Evolutionary conservation across 2,888 invertebrate genomes (phyloP), one percentile per base, ranked within the genome.

Genomic region (Mycalesis mineus): DNA sequence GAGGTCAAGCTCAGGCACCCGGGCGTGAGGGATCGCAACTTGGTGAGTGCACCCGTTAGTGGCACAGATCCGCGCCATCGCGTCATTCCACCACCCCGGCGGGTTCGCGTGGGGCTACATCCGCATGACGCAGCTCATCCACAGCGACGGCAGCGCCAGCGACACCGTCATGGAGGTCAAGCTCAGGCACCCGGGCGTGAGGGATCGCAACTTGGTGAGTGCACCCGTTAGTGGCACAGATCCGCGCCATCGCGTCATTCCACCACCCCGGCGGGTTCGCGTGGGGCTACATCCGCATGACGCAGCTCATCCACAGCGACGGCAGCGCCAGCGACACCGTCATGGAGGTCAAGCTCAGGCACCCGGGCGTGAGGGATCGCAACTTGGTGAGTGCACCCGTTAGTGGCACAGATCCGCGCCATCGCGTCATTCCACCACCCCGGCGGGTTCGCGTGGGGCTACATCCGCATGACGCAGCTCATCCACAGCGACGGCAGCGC

Each of bases 341-440:
- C 15, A 92, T 98, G n/a, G 96, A 97, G 84, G 93, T 97, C 13
- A 96, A 97, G 71, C n/a, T n/a, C n/a, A n/a, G n/a, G n/a, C n/a
- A n/a, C n/a, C n/a, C n/a, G 96, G 95, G 94, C 95, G 0, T 97
- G 97, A 75, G n/a, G n/a, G n/a, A n/a, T n/a, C n/a, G n/a, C n/a
- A n/a, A n/a, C n/a, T n/a, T n/a, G n/a, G n/a, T n/a, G n/a, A n/a
- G n/a, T n/a, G n/a, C n/a, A 96, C 61, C 96, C 96, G 0, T 93
- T 94, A 0, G 97, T 97, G 76, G 97, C 96, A 0, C 90, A 95
- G 36, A 88, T 96, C 47, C 91, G 96, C 57, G 97, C 94, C 2
- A 95, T 97, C 60, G 97, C 97, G 1, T 96, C 96, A 0, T 98
- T 98, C 82, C 97, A 97, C 85, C 95, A 97, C 90, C 96, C 96